Base-by-base conservation (phyloP, 1,140 invertebrate species). In the Heterodera schachtii region DNA sequence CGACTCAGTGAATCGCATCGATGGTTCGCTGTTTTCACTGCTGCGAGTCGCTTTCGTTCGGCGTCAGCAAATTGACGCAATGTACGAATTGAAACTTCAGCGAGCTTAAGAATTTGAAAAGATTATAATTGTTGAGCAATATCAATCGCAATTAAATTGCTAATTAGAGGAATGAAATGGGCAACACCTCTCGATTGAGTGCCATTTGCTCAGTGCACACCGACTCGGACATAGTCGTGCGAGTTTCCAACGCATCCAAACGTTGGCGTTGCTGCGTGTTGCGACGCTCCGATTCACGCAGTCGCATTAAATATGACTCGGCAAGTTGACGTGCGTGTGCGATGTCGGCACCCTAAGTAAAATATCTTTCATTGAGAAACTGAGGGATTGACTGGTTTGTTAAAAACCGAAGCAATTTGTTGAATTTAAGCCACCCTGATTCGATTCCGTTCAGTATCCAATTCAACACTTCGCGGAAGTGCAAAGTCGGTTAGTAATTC, bases 161-260 rank as follows among this genome's bases (percentile, higher is more conserved):
- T 1, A 31, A 31, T 31, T 31, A 31, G 13, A 60, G 43, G 52
- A 69, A 67, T 69, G n/a, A 69, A 8, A 43, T 43, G 21, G 44
- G 57, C 5, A 64, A 19, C 16, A 78, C 77, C 60, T 78, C 77
- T 3, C 16, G 70, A 46, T 78, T 78, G 16, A 78, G 64, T 31
- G 49, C 16, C 77, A 78, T 78, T 47, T 78, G 77, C 66, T 78
- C 77, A 6, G 77, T 47, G 70, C 77, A 78, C 31, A 78, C 44
- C 41, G 77, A 69, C 66, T 78, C 77, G 21, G 64, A 44, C 77
- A 70, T 66, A 19, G 77, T 78, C 47, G 70, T 70, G 21, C 77
- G 77, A 8, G 77, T 78, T 69, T 78, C 77, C n/a, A 78, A 66
- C 66, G 64, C 77, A 46, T 71, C 64, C 64, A 78, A 70, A 44